These are phyloP conservation scores for Microcebus lehilahytsara DNA, from an alignment of 2,113 vertebrate species.

Conservation along the genomic window DNA sequence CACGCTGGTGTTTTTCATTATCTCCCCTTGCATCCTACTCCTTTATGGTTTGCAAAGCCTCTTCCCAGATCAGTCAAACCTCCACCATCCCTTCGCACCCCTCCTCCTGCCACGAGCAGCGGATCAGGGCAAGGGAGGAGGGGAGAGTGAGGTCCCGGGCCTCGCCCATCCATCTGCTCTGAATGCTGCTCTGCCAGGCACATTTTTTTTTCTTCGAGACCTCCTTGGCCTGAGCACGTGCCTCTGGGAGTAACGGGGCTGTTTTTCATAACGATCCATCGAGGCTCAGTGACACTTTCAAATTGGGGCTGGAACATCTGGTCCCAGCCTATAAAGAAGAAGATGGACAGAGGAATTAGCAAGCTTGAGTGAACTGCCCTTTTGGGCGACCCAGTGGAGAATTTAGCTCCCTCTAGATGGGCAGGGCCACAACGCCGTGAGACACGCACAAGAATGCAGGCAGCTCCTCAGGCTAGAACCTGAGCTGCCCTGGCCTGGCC, in stretches of 20 bases:
- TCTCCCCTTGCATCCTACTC: neutral
- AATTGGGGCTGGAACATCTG: neutral
- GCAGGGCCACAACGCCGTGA: neutral
- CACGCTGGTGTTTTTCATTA: neutral
- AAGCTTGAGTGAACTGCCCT: constrained; percentile 27
- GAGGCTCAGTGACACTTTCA: constrained; percentile 30
- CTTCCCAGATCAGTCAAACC: neutral
- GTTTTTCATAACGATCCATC: neutral
- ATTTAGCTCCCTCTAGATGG: neutral
- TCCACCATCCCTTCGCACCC: neutral
- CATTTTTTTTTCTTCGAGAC: neutral
- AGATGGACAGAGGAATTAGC: constrained; percentile 30
- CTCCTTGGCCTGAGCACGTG: neutral
- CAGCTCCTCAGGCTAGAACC: neutral
- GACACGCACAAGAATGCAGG: neutral
- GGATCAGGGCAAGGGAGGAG: neutral
- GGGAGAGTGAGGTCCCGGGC: neutral
- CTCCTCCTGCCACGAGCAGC: neutral
- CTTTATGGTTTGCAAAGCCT: neutral
- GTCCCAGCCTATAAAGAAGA: neutral
- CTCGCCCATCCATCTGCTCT: neutral
- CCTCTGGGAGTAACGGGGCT: neutral
- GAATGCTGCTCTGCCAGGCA: neutral
- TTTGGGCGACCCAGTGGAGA: neutral
- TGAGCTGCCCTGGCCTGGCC: neutral